phyloP scores from a whole-genome alignment of 2,797 vertebrate species.

The Thaleichthys pacificus region DNA sequence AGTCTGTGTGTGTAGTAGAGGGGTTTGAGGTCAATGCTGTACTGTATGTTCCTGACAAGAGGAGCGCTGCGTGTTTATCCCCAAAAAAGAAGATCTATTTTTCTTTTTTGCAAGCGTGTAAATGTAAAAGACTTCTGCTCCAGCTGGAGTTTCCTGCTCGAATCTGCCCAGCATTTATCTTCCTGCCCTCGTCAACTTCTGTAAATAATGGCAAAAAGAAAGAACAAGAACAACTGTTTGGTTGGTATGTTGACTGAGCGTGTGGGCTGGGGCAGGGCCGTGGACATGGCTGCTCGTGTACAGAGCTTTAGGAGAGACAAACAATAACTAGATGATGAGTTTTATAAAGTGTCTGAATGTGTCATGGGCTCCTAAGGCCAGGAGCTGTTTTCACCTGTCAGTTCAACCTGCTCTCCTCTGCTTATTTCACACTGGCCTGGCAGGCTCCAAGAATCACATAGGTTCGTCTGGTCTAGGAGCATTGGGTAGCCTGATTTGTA shows the following conservation, averaged over 20 bases:
- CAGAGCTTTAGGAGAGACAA: constrained; percentile 39
- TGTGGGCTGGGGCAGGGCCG: constrained; percentile 29
- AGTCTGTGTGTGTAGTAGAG: constrained; percentile 21
- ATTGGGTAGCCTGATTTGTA: no score
- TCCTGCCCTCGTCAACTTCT: constrained; percentile 45
- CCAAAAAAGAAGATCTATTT: constrained; percentile 41
- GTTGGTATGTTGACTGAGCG: constrained; percentile 45
- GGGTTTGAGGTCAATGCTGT: constrained; percentile 43
- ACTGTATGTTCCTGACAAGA: constrained; percentile 60
- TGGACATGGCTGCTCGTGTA: no score
- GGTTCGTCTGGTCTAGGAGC: no score
- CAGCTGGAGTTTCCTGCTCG: constrained; percentile 38
- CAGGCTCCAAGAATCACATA: no score
- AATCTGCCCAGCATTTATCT: constrained; percentile 36
- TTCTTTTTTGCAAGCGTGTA: background rate
- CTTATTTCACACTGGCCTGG: no score
- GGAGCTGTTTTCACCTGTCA: constrained; percentile 21
- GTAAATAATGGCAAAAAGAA: constrained; percentile 58
- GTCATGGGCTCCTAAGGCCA: constrained; percentile 43
- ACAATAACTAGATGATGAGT: constrained; percentile 45
- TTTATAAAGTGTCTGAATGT: constrained; percentile 60
- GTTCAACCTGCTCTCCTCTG: no score
- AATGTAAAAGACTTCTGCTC: background rate
- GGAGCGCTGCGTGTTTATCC: constrained; percentile 39
- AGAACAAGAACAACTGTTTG: constrained; percentile 29